Evolutionary conservation across 2,888 invertebrate species (phyloP).

Genomic region (Mythimna lalbum): DNA sequence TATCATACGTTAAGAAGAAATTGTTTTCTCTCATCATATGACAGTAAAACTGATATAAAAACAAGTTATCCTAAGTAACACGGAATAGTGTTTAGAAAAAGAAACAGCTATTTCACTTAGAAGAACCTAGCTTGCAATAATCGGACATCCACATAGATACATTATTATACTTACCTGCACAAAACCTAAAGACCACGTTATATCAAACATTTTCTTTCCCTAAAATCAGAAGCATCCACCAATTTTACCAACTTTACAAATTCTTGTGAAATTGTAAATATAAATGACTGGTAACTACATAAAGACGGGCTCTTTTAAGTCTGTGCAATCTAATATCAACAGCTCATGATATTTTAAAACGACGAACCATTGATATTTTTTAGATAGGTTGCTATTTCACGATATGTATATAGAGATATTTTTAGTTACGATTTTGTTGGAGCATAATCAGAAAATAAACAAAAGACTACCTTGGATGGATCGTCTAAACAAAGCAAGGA

Average conservation of each 20-base stretch:
- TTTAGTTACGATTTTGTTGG: not conserved
- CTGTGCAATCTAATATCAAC: not conserved
- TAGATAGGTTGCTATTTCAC: not conserved
- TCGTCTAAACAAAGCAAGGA: constrained; percentile 2
- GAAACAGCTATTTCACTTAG: not conserved
- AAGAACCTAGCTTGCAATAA: not conserved
- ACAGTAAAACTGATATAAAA: not conserved
- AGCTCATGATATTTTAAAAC: not conserved
- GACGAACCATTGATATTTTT: not conserved
- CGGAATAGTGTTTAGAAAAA: not conserved
- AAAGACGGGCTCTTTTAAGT: not conserved
- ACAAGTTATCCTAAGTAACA: not conserved
- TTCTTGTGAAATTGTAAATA: constrained; percentile 40
- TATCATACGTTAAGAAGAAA: not conserved
- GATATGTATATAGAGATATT: not conserved
- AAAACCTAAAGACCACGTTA: not conserved
- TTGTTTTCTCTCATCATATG: too few relatives aligned
- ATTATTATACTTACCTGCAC: not conserved
- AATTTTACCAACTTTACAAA: constrained; percentile 29
- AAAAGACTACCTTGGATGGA: constrained; percentile 1
- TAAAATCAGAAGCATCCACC: not conserved
- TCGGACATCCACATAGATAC: not conserved
- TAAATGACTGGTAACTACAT: constrained; percentile 35
- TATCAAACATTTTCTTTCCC: constrained; percentile 3
- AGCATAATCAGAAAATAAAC: not conserved